A percentile compares a stretch with the other conserved stretches of the same genome.
These are phyloP conservation scores for Ardeotis arabs DNA, from an alignment of 2,113 vertebrate species.

Conservation along the genomic window DNA sequence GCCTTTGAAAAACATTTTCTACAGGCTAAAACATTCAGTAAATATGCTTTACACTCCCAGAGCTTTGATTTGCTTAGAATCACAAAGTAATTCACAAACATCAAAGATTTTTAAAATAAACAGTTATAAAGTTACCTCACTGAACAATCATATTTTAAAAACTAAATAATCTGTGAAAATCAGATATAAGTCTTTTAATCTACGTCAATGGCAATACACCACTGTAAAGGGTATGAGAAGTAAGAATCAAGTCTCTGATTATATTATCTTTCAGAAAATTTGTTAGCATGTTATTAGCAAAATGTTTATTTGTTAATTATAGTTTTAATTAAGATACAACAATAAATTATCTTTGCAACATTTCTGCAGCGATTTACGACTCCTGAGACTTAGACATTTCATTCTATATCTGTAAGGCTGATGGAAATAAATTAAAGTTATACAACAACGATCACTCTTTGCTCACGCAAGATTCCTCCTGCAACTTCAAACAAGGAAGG, in stretches of 20 bases:
- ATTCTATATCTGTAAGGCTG: slow-evolving; percentile 59
- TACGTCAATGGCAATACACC: neutral
- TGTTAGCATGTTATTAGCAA: slow-evolving; percentile 60
- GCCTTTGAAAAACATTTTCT: neutral
- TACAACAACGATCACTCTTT: slow-evolving; percentile 21
- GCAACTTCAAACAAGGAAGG: neutral
- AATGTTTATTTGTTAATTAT: slow-evolving; percentile 68
- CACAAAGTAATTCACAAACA: neutral
- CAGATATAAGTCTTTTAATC: neutral
- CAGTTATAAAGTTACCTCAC: neutral
- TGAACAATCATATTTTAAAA: neutral
- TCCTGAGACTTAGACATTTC: slow-evolving; percentile 51
- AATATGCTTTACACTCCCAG: neutral
- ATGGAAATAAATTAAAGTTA: slow-evolving; percentile 64
- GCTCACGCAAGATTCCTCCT: slow-evolving; percentile 48
- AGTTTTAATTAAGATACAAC: slow-evolving; percentile 58
- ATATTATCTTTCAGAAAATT: slow-evolving; percentile 53
- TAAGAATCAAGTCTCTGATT: slow-evolving; percentile 33
- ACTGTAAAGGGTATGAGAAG: neutral
- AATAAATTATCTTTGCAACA: slow-evolving; percentile 54
- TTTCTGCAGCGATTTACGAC: slow-evolving; percentile 49
- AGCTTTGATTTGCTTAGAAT: neutral
- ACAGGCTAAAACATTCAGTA: neutral
- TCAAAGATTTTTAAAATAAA: neutral
- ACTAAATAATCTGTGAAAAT: neutral